Conservation (phyloP, 2,888 invertebrate genomes). For the Hyposoter didymator region DNA sequence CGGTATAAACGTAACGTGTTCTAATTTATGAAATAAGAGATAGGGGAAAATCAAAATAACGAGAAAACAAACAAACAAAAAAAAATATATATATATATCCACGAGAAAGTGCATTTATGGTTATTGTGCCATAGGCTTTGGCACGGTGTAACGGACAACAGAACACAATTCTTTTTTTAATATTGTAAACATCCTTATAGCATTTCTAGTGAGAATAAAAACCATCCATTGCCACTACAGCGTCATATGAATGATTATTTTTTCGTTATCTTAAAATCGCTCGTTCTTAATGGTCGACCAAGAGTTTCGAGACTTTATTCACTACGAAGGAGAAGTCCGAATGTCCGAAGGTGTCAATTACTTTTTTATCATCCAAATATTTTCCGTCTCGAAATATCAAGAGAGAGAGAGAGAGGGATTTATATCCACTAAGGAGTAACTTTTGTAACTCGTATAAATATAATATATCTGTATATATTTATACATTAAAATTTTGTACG, state of each 20-base stretch:
- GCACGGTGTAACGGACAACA: constrained; percentile 57
- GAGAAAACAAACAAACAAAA: constrained; percentile 39
- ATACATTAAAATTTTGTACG: constrained; percentile 60
- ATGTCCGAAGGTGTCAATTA: not conserved
- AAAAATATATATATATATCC: constrained; percentile 50
- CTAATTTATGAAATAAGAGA: constrained; percentile 60
- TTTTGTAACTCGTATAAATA: constrained; percentile 55
- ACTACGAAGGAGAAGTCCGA: not conserved
- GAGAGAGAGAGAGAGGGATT: constrained; percentile 29
- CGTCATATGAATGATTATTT: constrained; percentile 47
- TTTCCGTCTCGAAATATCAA: constrained; percentile 51
- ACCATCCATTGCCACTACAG: constrained; percentile 51
- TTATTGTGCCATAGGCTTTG: constrained; percentile 59
- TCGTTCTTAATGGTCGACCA: constrained; percentile 17
- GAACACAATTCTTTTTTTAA: constrained; percentile 56
- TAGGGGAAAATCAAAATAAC: constrained; percentile 25
- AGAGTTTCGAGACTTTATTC: constrained; percentile 29
- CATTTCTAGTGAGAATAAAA: constrained; percentile 64
- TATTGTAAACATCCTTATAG: constrained; percentile 67
- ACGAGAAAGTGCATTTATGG: constrained; percentile 66
- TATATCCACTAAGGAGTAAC: constrained; percentile 30
- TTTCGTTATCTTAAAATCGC: constrained; percentile 4
- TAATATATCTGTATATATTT: constrained; percentile 51
- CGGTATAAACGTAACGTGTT: constrained; percentile 47
- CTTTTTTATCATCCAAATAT: constrained; percentile 21